phyloP scores from a whole-genome alignment of 1,140 invertebrate species.

The Cyclina sinensis region DNA sequence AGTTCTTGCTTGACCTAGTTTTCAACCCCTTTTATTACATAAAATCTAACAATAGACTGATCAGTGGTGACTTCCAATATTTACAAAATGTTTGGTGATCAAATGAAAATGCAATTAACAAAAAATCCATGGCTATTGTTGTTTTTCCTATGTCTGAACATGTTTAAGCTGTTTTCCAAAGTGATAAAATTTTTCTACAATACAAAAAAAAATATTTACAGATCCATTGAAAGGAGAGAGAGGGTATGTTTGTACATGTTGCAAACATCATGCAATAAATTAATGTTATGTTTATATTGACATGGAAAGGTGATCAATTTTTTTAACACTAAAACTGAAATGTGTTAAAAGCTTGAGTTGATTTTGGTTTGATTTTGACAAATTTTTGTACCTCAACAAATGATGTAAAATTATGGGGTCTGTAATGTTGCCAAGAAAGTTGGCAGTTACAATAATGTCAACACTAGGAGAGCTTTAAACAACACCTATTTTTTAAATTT shows the following conservation, averaged over 20 bases:
- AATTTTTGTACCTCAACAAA: too few relatives aligned
- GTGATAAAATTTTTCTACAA: slow-evolving; percentile 9
- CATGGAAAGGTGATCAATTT: too few relatives aligned
- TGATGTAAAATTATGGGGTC: too few relatives aligned
- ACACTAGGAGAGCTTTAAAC: too few relatives aligned
- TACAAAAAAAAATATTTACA: background rate
- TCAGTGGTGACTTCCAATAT: background rate
- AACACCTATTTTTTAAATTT: too few relatives aligned
- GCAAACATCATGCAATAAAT: background rate
- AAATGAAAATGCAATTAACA: background rate
- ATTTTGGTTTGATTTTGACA: too few relatives aligned
- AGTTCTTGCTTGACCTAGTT: background rate
- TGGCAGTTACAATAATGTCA: too few relatives aligned
- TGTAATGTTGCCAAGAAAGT: too few relatives aligned
- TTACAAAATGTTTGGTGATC: background rate
- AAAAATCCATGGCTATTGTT: background rate
- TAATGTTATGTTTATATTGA: too few relatives aligned
- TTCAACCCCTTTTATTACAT: background rate
- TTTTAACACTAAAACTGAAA: too few relatives aligned
- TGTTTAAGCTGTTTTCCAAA: background rate
- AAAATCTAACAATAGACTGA: background rate
- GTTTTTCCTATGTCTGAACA: background rate
- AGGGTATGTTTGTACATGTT: background rate
- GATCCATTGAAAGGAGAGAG: background rate
- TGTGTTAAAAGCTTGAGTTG: too few relatives aligned